phyloP scores from a whole-genome alignment of 2,888 invertebrate genomes.

The Polietes domitor region DNA sequence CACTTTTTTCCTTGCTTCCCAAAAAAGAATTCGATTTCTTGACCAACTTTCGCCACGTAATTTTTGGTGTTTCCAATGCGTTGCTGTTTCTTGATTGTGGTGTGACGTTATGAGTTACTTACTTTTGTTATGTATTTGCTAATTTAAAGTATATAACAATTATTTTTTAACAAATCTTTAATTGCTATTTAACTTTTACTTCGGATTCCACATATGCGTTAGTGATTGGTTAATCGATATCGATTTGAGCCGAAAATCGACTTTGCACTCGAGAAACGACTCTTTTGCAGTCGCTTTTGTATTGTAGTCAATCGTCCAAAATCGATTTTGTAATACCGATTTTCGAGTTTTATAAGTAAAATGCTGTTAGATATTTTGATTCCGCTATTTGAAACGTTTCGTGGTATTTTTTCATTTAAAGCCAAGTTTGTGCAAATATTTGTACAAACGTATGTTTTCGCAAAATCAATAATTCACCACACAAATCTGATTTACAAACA shows the following conservation, averaged over 20 bases:
- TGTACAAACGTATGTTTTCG: too few relatives aligned
- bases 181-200: slow-evolving; percentile 64
- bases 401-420: too few relatives aligned
- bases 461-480: too few relatives aligned
- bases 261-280: too few relatives aligned
- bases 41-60: slow-evolving; percentile 64
- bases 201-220: slow-evolving; percentile 64
- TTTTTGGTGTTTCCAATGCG: slow-evolving; percentile 45
- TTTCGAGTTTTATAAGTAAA: too few relatives aligned
- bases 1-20: slow-evolving; percentile 58
- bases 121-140: slow-evolving; percentile 60
- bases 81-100: slow-evolving; percentile 23
- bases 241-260: slow-evolving; percentile 6
- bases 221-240: slow-evolving; percentile 37
- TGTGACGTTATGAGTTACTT: slow-evolving; percentile 48
- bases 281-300: too few relatives aligned
- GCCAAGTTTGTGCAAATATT: too few relatives aligned
- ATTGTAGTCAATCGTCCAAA: too few relatives aligned
- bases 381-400: too few relatives aligned
- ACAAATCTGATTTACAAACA: too few relatives aligned
- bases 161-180: slow-evolving; percentile 64
- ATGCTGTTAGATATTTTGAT: too few relatives aligned
- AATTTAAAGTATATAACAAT: slow-evolving; percentile 64
- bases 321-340: too few relatives aligned
- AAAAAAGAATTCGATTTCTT: slow-evolving; percentile 44